Evolutionary conservation across 2,797 vertebrate genomes (phyloP).

Genomic region (Smutsia temminckii): DNA sequence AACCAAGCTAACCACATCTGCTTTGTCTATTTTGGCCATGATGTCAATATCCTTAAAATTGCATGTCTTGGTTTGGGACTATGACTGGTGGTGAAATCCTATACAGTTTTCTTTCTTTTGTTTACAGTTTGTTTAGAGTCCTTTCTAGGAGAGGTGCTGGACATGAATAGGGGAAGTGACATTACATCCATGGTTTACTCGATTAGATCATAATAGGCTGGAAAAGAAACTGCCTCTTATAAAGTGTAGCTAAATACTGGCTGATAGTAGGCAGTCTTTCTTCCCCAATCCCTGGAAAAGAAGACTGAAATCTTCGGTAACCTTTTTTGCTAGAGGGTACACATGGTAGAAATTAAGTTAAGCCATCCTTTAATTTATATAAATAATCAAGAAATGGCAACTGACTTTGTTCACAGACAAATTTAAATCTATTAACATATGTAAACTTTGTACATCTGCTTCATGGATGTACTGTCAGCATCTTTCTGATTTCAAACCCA

Average conservation of each 20-base stretch:
- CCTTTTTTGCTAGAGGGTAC: slow-evolving; percentile 59
- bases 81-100: slow-evolving; percentile 67
- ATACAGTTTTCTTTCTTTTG: slow-evolving; percentile 68
- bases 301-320: slow-evolving; percentile 67
- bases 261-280: slow-evolving; percentile 67
- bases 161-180: slow-evolving; percentile 52
- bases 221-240: slow-evolving; percentile 64
- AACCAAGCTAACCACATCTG: slow-evolving; percentile 72
- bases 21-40: slow-evolving; percentile 73
- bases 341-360: slow-evolving; percentile 79
- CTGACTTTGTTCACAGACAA: slow-evolving; percentile 71
- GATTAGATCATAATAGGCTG: slow-evolving; percentile 70
- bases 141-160: slow-evolving; percentile 54
- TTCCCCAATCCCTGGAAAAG: slow-evolving; percentile 54
- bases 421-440: slow-evolving; percentile 74
- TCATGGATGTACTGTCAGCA: slow-evolving; percentile 47
- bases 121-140: slow-evolving; percentile 66
- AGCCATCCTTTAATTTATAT: slow-evolving; percentile 79
- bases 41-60: slow-evolving; percentile 75
- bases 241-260: slow-evolving; percentile 61
- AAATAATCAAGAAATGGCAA: slow-evolving; percentile 77
- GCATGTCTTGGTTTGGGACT: slow-evolving; percentile 66
- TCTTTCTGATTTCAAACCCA: slow-evolving; percentile 61
- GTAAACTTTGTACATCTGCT: slow-evolving; percentile 73
- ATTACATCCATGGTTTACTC: slow-evolving; percentile 69